Conservation (phyloP, 2,888 invertebrate genomes). For the Leuctra nigra region DNA sequence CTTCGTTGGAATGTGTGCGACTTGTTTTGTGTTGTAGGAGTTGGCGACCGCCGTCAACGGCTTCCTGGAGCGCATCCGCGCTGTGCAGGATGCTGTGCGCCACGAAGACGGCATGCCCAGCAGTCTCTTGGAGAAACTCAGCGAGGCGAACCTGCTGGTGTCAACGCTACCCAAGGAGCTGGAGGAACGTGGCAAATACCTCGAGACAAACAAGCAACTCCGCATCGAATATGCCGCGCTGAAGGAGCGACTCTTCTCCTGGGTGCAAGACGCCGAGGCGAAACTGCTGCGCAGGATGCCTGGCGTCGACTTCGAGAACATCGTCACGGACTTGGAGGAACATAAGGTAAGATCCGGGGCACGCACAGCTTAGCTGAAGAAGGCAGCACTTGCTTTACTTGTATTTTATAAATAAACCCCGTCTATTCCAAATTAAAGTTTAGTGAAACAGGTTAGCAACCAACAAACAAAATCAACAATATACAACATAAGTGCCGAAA, state of each 20-base stretch:
- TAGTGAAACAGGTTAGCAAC: too few species aligned
- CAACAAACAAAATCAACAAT: too few species aligned
- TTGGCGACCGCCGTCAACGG: constrained; percentile 61
- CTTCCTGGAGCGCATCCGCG: constrained; percentile 61
- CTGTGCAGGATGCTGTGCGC: constrained; percentile 62
- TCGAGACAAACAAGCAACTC: constrained; percentile 67
- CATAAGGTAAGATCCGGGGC: constrained; percentile 53
- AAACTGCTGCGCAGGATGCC: constrained; percentile 70
- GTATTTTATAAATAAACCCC: too few species aligned
- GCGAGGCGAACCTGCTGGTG: constrained; percentile 72
- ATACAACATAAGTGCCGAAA: too few species aligned
- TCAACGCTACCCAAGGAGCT: constrained; percentile 73
- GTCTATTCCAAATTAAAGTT: too few species aligned
- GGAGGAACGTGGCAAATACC: constrained; percentile 71
- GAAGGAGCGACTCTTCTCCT: constrained; percentile 70
- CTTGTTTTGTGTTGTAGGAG: constrained; percentile 30
- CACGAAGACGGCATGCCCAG: constrained; percentile 75
- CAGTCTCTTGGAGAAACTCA: constrained; percentile 73
- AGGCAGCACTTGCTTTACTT: too few species aligned
- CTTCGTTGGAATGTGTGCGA: background rate
- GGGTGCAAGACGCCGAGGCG: constrained; percentile 78
- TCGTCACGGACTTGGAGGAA: constrained; percentile 74
- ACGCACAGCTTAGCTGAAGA: too few species aligned
- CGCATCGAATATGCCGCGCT: constrained; percentile 69
- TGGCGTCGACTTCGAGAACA: constrained; percentile 83